Base-by-base conservation (phyloP, 1,140 invertebrate genomes). In the Apis cerana region DNA sequence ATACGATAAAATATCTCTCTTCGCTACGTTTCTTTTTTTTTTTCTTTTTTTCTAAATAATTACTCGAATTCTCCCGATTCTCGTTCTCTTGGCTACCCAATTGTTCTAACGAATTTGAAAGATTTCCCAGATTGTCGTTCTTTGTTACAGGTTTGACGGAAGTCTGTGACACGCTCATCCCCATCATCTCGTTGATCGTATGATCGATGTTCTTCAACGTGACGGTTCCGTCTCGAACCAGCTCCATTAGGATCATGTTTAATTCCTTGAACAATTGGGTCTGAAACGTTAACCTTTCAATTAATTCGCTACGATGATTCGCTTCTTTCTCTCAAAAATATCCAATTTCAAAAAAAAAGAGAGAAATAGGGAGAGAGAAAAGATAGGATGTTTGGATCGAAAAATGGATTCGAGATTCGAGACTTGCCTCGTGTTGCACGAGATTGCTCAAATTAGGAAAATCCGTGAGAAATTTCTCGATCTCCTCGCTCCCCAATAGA, bases 181-280 rank as follows among this genome's bases (percentile, higher is more conserved):
- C 61, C 61, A 56, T 43, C 52, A 33, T 33, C 50, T 80, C 75
- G 13, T 59, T 67, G n/a, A 82, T n/a, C 12, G 50, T 23, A 43
- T n/a, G 8, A 12, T 85, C 52, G 27, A 82, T 54, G 52, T 64
- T 79, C 43, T 59, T 83, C 56, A 69, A 0, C 7, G 50, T 61
- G 21, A 58, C 0, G 17, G 15, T 23, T 13, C 21, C 62, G 17
- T 64, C 80, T 48, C 56, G 68, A 12, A 33, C 48, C 17, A 65
- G 43, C 3, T 58, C 71, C 17, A 52, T 74, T 54, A 54, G 61
- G 19, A 56, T 54, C 11, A 8, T 1, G 21, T 43, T 54, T 12
- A 87, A 12, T 11, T 84, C 59, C 13, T 77, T 77, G 15, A 58
- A 61, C 56, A 83, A 65, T 67, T 84, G 72, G 43, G 27, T 43